A percentile compares a stretch with the other conserved stretches of the same genome.
Evolutionary conservation across 2,113 vertebrate genomes (phyloP).

Genomic region (Chaetodon auriga): DNA sequence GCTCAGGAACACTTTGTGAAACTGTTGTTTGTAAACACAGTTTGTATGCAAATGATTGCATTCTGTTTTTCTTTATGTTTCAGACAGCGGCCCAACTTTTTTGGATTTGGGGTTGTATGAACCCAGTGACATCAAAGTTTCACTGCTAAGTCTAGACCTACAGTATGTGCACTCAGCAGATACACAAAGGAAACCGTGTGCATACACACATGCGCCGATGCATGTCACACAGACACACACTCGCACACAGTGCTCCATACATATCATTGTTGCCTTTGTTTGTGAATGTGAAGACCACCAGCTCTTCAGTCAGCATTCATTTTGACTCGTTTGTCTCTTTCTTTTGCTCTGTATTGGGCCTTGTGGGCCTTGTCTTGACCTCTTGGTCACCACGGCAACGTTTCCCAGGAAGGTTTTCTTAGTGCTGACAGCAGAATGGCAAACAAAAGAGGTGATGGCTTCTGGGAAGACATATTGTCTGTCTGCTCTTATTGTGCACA

Average conservation of each 20-base stretch:
- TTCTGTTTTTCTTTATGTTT: too few relatives aligned
- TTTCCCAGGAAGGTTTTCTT: slow-evolving; percentile 29
- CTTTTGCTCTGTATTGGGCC: slow-evolving; percentile 24
- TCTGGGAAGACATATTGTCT: slow-evolving; percentile 51
- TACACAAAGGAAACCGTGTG: neutral
- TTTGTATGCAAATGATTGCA: too few relatives aligned
- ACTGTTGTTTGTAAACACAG: too few relatives aligned
- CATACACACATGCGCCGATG: neutral
- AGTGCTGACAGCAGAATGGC: slow-evolving; percentile 1
- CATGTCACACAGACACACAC: neutral
- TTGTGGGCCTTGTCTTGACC: slow-evolving; percentile 48
- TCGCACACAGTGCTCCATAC: slow-evolving; percentile 11
- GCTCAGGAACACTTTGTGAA: too few relatives aligned
- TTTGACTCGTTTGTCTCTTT: slow-evolving; percentile 45
- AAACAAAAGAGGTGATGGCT: slow-evolving; percentile 58
- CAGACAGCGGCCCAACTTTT: too few relatives aligned
- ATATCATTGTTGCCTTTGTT: slow-evolving; percentile 29
- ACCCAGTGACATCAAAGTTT: neutral
- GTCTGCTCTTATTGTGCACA: slow-evolving; percentile 60
- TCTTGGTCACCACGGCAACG: slow-evolving; percentile 59
- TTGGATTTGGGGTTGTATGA: too few relatives aligned
- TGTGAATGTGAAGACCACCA: slow-evolving; percentile 6
- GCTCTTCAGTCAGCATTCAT: slow-evolving; percentile 51
- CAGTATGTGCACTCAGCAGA: slow-evolving; percentile 20
- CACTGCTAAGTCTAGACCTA: neutral